phyloP scores from a whole-genome alignment of 1,140 invertebrate species.

The Formica exsecta region DNA sequence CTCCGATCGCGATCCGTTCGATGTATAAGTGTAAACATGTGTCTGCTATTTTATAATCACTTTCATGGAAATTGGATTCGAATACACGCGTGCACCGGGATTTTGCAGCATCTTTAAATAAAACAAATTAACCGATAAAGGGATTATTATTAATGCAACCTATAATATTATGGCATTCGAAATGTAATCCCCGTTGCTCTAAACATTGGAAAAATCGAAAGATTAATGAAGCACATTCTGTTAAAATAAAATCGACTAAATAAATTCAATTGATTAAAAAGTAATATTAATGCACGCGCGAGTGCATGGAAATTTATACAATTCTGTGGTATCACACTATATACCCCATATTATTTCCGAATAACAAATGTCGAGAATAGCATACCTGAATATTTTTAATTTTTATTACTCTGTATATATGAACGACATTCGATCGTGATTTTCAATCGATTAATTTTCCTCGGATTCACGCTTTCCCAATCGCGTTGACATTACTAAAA shows the following conservation, averaged over 20 bases:
- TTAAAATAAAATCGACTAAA: background rate
- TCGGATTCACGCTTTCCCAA: background rate
- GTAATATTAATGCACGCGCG: too few relatives aligned
- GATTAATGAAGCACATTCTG: background rate
- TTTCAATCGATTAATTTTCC: background rate
- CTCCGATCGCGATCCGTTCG: background rate
- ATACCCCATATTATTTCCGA: background rate
- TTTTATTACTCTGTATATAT: background rate
- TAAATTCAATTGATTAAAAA: too few relatives aligned
- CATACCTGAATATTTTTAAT: background rate
- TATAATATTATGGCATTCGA: background rate
- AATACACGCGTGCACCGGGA: too few relatives aligned
- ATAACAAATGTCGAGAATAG: background rate
- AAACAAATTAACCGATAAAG: constrained; percentile 20
- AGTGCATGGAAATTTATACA: background rate
- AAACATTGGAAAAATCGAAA: background rate
- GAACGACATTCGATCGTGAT: background rate
- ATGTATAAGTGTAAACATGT: background rate
- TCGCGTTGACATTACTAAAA: constrained; percentile 10
- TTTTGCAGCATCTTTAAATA: background rate
- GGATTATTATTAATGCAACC: constrained; percentile 18
- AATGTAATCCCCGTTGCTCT: background rate
- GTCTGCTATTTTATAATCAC: constrained; percentile 3
- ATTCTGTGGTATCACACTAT: background rate
- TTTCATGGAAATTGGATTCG: background rate